Evolutionary conservation across 2,113 vertebrate species (phyloP).

Genomic region (Brachyhypopomus occidentalis): DNA sequence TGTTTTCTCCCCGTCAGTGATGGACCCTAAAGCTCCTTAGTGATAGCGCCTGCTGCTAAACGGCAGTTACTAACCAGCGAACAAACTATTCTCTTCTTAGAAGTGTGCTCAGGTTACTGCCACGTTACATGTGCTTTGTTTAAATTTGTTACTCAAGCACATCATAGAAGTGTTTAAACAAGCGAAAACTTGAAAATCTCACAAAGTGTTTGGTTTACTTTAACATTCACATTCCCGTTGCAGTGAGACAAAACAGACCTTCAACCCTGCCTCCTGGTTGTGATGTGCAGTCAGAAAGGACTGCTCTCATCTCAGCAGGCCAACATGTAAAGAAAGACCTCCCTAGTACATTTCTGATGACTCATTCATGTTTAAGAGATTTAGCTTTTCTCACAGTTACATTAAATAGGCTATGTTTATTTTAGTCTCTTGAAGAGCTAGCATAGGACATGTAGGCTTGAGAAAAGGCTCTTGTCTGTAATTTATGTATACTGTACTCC

Average conservation of each 20-base stretch:
- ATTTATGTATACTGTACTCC: no score
- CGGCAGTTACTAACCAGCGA: no score
- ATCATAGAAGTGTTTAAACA: not conserved
- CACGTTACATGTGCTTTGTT: no score
- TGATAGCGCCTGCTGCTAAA: no score
- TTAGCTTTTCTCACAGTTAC: not conserved
- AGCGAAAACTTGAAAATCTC: not conserved
- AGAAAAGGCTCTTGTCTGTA: not conserved
- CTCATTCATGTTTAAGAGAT: not conserved
- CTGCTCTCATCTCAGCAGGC: not conserved
- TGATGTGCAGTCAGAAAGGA: not conserved
- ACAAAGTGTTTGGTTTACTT: not conserved
- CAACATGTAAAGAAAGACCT: constrained; percentile 6
- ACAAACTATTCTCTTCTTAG: no score
- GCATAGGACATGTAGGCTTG: no score
- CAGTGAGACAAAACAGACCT: not conserved
- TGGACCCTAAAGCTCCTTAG: no score
- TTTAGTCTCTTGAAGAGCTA: not conserved
- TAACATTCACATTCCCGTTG: not conserved
- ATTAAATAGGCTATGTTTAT: not conserved
- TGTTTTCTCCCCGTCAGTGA: no score
- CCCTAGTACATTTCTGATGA: constrained; percentile 9
- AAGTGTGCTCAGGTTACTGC: no score
- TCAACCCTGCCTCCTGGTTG: not conserved
- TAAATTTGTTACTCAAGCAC: no score